Evolutionary conservation across 2,888 invertebrate species (phyloP), one percentile per base, ranked within the genome.

Genomic region (Cactoblastis cactorum): DNA sequence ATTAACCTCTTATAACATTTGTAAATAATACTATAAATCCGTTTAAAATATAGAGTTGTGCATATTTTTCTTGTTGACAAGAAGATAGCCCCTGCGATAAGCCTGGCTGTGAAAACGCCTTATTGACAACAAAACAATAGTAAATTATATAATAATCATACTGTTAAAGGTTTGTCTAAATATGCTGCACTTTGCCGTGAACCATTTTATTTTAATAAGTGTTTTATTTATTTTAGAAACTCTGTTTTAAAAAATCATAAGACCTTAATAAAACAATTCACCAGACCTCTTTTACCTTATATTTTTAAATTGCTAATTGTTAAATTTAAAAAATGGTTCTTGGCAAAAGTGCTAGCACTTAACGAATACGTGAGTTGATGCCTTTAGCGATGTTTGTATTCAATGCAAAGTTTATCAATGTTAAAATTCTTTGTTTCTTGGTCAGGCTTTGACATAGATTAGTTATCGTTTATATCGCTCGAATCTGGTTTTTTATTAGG

Each of bases 371-470:
- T 1, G 41, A 41, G 6, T 24, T 43, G 14, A 43, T 43, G 43
- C 32, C 32, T 43, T 32, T 12, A 15, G 41, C 41, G 28, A 43
- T 28, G 28, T 43, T 43, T 12, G 28, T 12, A 14, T 43, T 43
- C n/a, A 41, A 5, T 35, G 12, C 8, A 34, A 22, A 22, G 35
- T 22, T 19, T 35, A 35, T 34, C 22, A 22, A 19, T 12, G 56
- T 56, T 63, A 56, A 63, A 62, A 58, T 55, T 60, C 60, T 58
- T 53, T 33, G 32, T 49, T 41, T 35, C 34, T 19, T 35, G 53
- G 52, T 55, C 54, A 53, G 49, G 52, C 50, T 48, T 48, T 51
- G 17, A 2, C 34, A 14, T 46, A 46, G 45, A 19, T 35, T 46
- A 22, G 32, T 33, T 6, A 14, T 34, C 15, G 45, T 5, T 35